A percentile compares a stretch with the other conserved stretches of the same genome.
Evolutionary conservation across 1,140 invertebrate genomes (phyloP).

Genomic region (Streblospio benedicti): DNA sequence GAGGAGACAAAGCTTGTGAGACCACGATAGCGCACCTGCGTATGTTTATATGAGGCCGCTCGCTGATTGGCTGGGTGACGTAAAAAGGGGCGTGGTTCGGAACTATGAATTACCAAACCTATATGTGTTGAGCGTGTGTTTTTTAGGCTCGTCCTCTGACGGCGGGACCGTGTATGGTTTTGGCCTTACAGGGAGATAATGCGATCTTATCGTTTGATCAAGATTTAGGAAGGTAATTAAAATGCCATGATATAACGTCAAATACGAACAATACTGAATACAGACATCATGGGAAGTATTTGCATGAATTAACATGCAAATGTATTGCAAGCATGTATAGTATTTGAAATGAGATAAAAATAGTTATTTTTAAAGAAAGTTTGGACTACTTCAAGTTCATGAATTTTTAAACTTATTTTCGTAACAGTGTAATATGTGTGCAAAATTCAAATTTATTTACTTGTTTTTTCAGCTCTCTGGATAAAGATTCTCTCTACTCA

Average conservation of each 20-base stretch:
- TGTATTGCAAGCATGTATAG: too few species aligned
- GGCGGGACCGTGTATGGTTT: constrained; percentile 27
- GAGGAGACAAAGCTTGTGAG: too few species aligned
- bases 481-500: constrained; percentile 18
- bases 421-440: not conserved
- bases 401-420: not conserved
- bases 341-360: too few species aligned
- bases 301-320: too few species aligned
- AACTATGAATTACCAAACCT: not conserved
- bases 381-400: too few species aligned
- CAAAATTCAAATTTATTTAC: not conserved
- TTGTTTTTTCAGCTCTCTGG: constrained; percentile 18
- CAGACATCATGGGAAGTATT: too few species aligned
- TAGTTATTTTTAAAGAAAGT: too few species aligned
- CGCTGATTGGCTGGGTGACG: too few species aligned
- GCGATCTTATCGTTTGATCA: constrained; percentile 31
- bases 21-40: too few species aligned
- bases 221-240: constrained; percentile 26
- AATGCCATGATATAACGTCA: not conserved
- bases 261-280: not conserved
- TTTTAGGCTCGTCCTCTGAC: constrained; percentile 26
- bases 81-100: too few species aligned
- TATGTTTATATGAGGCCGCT: too few species aligned
- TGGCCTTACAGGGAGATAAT: constrained; percentile 33
- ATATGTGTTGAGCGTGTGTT: not conserved